These are phyloP conservation scores for Ennomos fuscantarius DNA, from an alignment of 2,888 invertebrate species.

Conservation along the genomic window DNA sequence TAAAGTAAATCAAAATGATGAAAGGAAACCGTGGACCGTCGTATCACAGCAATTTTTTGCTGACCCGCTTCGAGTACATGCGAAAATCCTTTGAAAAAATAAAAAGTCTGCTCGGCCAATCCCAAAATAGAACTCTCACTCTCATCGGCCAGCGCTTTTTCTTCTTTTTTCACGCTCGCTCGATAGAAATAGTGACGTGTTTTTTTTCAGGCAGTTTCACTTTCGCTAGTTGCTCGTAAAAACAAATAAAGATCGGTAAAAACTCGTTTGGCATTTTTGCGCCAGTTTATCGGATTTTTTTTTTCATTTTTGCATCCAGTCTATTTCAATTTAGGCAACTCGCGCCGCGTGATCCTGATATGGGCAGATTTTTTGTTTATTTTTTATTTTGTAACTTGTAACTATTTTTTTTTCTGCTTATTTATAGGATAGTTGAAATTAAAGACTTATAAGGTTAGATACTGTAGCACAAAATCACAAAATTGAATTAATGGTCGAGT, in stretches of 20 bases:
- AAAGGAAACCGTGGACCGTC: constrained; percentile 21
- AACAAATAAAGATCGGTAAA: constrained; percentile 80
- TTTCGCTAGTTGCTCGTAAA: constrained; percentile 77
- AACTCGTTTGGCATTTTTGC: constrained; percentile 69
- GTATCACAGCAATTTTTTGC: constrained; percentile 25
- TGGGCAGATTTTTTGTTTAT: constrained; percentile 31
- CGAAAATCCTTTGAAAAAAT: constrained; percentile 52
- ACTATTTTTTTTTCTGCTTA: constrained; percentile 12
- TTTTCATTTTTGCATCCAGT: constrained; percentile 50
- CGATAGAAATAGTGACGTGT: constrained; percentile 82
- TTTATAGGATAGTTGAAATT: background rate
- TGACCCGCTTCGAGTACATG: constrained; percentile 30
- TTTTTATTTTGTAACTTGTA: constrained; percentile 8
- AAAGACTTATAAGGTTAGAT: too few relatives aligned
- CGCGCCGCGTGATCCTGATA: constrained; percentile 27
- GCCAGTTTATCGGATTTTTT: constrained; percentile 66
- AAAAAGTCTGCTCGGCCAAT: constrained; percentile 62
- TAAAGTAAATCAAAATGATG: constrained; percentile 1
- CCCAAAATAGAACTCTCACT: constrained; percentile 80
- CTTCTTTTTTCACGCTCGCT: constrained; percentile 65
- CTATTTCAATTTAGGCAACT: constrained; percentile 39
- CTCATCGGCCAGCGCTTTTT: constrained; percentile 58
- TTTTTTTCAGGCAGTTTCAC: constrained; percentile 75
- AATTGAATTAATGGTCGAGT: too few relatives aligned
- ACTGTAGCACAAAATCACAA: too few relatives aligned